Evolutionary conservation across 2,113 vertebrate species (phyloP).

Genomic region (Platichthys flesus): DNA sequence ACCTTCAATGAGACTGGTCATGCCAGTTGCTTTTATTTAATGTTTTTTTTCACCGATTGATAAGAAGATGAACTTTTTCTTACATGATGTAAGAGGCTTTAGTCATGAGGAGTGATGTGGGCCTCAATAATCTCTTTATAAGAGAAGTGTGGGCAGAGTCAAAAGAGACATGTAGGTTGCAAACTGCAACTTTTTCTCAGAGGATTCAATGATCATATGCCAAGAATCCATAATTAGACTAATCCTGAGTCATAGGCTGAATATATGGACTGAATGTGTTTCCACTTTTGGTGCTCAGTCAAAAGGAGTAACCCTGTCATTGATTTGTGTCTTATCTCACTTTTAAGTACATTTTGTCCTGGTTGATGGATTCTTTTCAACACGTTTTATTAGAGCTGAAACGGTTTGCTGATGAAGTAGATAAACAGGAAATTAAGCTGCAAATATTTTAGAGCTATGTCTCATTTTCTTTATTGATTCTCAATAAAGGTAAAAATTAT

Average conservation of each 20-base stretch:
- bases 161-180: constrained; percentile 29
- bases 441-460: no score
- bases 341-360: background rate
- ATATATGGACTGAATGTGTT: constrained; percentile 7
- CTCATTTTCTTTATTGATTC: no score
- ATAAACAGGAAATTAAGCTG: no score
- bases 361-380: background rate
- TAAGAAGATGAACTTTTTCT: no score
- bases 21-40: background rate
- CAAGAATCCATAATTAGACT: constrained; percentile 42
- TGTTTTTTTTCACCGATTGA: background rate
- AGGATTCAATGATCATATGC: constrained; percentile 27
- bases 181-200: constrained; percentile 24
- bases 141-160: constrained; percentile 23
- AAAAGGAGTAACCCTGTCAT: background rate
- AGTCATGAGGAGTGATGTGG: constrained; percentile 15
- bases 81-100: background rate
- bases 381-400: background rate
- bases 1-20: constrained; percentile 23
- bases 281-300: constrained; percentile 9
- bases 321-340: no score
- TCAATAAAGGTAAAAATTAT: no score
- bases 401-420: no score
- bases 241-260: constrained; percentile 44
- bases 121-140: constrained; percentile 18